Conservation (phyloP, 2,113 vertebrate species). For the Onychostruthus taczanowskii region DNA sequence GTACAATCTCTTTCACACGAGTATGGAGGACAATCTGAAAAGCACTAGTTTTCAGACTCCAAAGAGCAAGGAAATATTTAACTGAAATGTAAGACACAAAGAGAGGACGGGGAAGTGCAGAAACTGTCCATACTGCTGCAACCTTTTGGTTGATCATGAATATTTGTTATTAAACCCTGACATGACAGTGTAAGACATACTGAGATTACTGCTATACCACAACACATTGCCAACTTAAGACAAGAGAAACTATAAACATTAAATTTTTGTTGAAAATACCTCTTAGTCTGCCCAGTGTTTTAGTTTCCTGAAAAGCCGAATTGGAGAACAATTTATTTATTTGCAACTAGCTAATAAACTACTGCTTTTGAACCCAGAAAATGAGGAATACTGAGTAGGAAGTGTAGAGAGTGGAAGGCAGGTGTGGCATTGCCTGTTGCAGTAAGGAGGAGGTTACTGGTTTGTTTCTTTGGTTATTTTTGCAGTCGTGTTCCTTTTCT, state of each 20-base stretch:
- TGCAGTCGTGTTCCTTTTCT: not conserved
- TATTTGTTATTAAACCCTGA: not conserved
- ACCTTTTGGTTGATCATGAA: not conserved
- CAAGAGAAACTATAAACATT: not conserved
- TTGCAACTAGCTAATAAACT: not conserved
- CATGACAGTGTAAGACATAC: not conserved
- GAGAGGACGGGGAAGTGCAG: not conserved
- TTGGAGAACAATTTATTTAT: not conserved
- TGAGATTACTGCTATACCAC: not conserved
- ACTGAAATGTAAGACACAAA: not conserved
- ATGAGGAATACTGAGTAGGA: not conserved
- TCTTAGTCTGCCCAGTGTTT: not conserved
- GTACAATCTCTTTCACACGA: fast-evolving
- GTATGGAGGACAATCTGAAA: not conserved
- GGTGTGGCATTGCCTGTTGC: not conserved
- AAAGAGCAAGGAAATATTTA: not conserved
- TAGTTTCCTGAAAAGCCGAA: not conserved
- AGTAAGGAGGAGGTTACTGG: not conserved
- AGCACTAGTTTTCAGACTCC: not conserved
- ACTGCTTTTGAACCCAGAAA: not conserved
- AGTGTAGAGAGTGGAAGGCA: not conserved
- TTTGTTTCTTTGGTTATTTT: not conserved
- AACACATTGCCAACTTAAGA: not conserved
- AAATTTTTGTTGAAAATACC: not conserved
- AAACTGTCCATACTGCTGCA: not conserved